Base-by-base conservation (phyloP, 2,113 vertebrate species). In the Festucalex cinctus region DNA sequence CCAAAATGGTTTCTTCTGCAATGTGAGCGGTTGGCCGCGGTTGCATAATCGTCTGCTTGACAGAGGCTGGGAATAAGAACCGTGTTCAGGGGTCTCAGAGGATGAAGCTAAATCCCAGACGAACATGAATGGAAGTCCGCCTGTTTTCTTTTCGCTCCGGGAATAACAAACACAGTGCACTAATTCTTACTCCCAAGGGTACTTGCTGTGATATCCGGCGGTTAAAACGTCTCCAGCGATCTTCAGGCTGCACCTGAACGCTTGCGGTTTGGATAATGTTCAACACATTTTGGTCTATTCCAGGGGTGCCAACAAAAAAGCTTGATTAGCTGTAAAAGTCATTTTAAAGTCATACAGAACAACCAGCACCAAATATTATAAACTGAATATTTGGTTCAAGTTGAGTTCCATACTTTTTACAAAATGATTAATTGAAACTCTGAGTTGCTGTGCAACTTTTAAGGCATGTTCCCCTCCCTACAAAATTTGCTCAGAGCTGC, bases 81-180 rank as follows among this genome's bases (percentile, higher is more conserved):
- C 14, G 5, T 2, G 24, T 28, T 17, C 26, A 1, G 19, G 46
- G 53, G 53, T 56, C 53, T 13, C 24, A 13, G 53, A 56, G 46
- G 26, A 63, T 53, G 60, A 51, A 51, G 63, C 39, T 22, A 10
- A 13, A 66, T 66, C 46, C 16, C 43, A 14, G n/a, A 68, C 19
- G 16, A 36, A 71, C 62, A 37, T 41, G 69, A 63, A 81, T 65
- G 68, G 66, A 62, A 74, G 59, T 63, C 24, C 56, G 51, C 2
- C 48, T 51, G 48, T 54, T 54, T 54, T 54, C 22, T 13, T 19
- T 54, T 54, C 5, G 51, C 51, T 26, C 10, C 10, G 22, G 48
- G 65, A 66, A 69, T 65, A 76, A 56, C 39, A 24, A 76, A 56
- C 39, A 24, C 22, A 24, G 22, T 10, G 10, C 10, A 12, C 10